Percentiles rank a stretch among this genome's conserved stretches.
Evolutionary conservation across 2,888 invertebrate genomes (phyloP).

Genomic region (Chymomyza procnemis): DNA sequence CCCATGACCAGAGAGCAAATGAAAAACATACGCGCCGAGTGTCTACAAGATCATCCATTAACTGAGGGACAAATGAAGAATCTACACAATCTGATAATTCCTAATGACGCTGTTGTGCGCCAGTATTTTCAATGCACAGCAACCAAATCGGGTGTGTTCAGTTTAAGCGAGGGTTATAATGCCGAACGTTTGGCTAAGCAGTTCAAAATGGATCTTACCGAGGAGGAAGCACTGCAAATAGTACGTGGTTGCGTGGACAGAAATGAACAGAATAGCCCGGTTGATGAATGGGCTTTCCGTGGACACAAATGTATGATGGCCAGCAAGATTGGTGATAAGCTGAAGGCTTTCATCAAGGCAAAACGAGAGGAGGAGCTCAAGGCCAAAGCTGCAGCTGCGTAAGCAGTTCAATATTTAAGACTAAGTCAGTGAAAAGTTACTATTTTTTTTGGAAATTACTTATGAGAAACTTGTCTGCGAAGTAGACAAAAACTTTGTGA

Average conservation of each 20-base stretch:
- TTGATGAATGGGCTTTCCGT: slow-evolving; percentile 76
- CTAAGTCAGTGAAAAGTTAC: neutral
- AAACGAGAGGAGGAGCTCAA: slow-evolving; percentile 41
- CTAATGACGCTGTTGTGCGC: slow-evolving; percentile 69
- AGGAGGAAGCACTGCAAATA: slow-evolving; percentile 69
- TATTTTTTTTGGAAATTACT: neutral
- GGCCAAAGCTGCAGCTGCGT: neutral
- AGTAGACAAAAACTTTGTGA: too few species aligned
- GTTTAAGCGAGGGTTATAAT: slow-evolving; percentile 67
- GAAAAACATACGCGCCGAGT: slow-evolving; percentile 64
- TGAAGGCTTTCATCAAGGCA: slow-evolving; percentile 62
- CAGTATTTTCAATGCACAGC: slow-evolving; percentile 70
- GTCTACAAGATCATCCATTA: slow-evolving; percentile 62
- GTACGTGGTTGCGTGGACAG: slow-evolving; percentile 73
- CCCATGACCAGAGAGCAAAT: slow-evolving; percentile 68
- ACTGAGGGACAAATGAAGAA: slow-evolving; percentile 47
- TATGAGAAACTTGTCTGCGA: too few species aligned
- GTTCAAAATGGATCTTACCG: slow-evolving; percentile 73
- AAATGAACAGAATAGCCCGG: slow-evolving; percentile 63
- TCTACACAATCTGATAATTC: slow-evolving; percentile 65
- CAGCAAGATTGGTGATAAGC: slow-evolving; percentile 72
- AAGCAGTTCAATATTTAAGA: slow-evolving; percentile 1
- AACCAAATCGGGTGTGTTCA: slow-evolving; percentile 69
- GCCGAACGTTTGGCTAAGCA: slow-evolving; percentile 74
- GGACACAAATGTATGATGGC: slow-evolving; percentile 74